Evolutionary conservation across 2,797 vertebrate genomes (phyloP), one percentile per base, ranked within the genome.

Genomic region (Scleropages formosus): DNA sequence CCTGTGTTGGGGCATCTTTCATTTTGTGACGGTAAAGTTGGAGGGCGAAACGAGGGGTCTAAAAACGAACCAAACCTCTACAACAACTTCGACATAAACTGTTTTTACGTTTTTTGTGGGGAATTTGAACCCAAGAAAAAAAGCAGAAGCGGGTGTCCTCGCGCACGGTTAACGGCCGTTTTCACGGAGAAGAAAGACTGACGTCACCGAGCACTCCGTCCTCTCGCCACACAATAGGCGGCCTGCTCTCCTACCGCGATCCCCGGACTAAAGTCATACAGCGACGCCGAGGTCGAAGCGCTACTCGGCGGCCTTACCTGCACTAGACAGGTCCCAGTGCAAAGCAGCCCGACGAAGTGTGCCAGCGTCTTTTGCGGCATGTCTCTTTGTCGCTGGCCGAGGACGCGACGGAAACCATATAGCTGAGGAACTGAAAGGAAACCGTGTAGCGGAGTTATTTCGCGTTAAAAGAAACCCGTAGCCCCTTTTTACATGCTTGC

Each of bases 281-380:
- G 16, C 0, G 12, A 11, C 1, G 13, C 86, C 89, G 83, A 77
- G 31, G 2, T 24, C 22, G 18, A 8, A 77, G 71, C 77, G 78
- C 74, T 65, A 22, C 68, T 67, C 67, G 24, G n/a, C 60, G 79
- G 84, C 44, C 92, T 91, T 90, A 94, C 93, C 93, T 94, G 90
- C 80, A 89, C 92, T 82, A 93, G 82, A 88, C 88, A 90, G 63
- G 90, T 85, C 88, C 89, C 90, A 75, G 91, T 87, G 84, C 84
- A 92, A 79, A 94, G 90, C 75, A 93, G 85, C 79, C 85, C 91
- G 88, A 91, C 85, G 87, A 93, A 81, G 87, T 89, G 88, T 87
- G 90, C 89, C 90, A 93, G 86, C 74, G 87, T 84, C 89, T 90
- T 93, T 87, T 89, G 91, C 75, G 86, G 87, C 92, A 94, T 93